Evolutionary conservation across 2,888 invertebrate genomes (phyloP).

Genomic region (Rotaria sp.): DNA sequence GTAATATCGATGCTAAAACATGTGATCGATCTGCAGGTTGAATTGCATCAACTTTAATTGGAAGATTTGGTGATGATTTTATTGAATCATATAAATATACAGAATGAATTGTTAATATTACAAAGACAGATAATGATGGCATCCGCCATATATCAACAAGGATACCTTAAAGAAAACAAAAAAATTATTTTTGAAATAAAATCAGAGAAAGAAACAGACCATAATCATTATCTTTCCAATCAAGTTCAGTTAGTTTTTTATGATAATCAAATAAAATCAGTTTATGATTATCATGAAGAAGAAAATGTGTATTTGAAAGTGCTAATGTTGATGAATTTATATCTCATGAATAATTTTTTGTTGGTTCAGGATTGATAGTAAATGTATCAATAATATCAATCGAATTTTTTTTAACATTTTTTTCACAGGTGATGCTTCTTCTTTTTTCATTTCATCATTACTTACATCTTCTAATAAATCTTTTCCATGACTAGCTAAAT

Average conservation of each 20-base stretch:
- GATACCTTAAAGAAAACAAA: background rate
- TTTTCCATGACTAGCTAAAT: background rate
- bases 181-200: too few relatives aligned
- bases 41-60: background rate
- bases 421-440: background rate
- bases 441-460: background rate
- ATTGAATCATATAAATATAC: conserved; percentile 1
- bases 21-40: background rate
- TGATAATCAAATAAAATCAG: background rate
- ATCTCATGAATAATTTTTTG: background rate
- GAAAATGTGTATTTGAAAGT: background rate
- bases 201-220: background rate
- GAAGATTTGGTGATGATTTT: background rate
- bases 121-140: background rate
- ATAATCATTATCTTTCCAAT: background rate
- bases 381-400: background rate
- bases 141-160: background rate
- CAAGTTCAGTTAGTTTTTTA: background rate
- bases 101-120: background rate
- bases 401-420: background rate
- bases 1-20: background rate
- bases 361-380: background rate
- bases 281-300: background rate
- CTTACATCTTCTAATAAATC: background rate
- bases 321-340: conserved; percentile 15